These are phyloP conservation scores for Varanus komodoensis DNA, from an alignment of 2,113 vertebrate genomes.

Conservation along the genomic window DNA sequence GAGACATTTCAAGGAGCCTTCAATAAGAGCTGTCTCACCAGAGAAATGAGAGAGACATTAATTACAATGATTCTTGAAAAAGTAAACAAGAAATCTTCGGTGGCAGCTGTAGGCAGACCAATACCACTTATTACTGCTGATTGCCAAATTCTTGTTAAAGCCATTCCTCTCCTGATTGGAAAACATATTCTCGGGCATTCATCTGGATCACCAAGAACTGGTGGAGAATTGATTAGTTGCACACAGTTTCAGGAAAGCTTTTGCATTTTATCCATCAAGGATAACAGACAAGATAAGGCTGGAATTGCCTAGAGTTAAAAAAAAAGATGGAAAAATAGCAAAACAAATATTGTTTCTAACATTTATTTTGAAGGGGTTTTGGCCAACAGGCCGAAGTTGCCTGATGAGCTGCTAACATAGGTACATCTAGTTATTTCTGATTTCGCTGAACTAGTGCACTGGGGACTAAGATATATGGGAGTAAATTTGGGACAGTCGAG, in stretches of 20 bases:
- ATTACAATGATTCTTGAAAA: constrained; percentile 49
- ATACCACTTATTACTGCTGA: constrained; percentile 18
- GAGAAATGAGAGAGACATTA: constrained; percentile 27
- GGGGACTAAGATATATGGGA: neutral
- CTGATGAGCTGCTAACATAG: neutral
- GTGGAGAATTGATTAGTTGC: neutral
- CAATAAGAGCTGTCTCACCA: constrained; percentile 31
- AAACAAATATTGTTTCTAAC: constrained; percentile 7
- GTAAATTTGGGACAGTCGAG: neutral
- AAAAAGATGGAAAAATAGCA: neutral
- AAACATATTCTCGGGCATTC: constrained; percentile 43
- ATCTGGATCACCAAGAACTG: constrained; percentile 49
- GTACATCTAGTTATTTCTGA: neutral
- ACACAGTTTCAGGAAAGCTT: constrained; percentile 37
- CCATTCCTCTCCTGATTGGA: constrained; percentile 41
- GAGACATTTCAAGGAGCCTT: constrained; percentile 26
- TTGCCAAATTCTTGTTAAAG: constrained; percentile 28
- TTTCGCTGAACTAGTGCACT: neutral
- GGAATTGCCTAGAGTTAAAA: constrained; percentile 7
- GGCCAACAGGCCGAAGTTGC: neutral
- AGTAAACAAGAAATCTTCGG: constrained; percentile 46
- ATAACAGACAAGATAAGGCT: constrained; percentile 9
- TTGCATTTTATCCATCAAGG: constrained; percentile 46
- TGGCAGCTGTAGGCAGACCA: constrained; percentile 26
- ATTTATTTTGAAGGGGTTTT: constrained; percentile 19